Evolutionary conservation across 2,888 invertebrate genomes (phyloP), one percentile per base, ranked within the genome.

Genomic region (Parelbella ahira): DNA sequence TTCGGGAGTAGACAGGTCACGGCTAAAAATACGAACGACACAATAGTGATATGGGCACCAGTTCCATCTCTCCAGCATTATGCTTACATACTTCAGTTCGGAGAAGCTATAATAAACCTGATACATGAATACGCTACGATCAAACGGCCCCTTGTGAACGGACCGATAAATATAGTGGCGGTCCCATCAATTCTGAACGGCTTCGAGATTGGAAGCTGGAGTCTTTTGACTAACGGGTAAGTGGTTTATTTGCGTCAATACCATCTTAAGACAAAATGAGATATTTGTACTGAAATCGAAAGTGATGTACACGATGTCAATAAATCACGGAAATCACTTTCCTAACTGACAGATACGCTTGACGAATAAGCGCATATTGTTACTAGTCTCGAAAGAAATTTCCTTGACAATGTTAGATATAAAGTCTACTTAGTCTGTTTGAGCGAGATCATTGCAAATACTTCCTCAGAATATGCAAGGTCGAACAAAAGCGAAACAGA

Each of bases 131-230:
- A 82, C 45, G 60, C 83, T 1, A 51, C 47, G 4, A 58, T 64
- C 2, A 65, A 71, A 6, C 60, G 73, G 2, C 63, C 74, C 2
- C 46, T 86, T 9, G 59, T 76, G 19, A 61, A 68, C 43, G 80
- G 78, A 2, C 74, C 81, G 1, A 87, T 87, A 20, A 84, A 86
- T 60, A 53, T 87, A 12, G 62, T 83, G 0, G 67, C 80, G 0
- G 72, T 84, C 1, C 86, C 86, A 0, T 51, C 56, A 1, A 52
- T 62, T 4, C 47, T 84, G 39, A 62, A 69, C 49, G 75, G 78
- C 1, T 86, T 80, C 54, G 84, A 84, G 48, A 60, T 75, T 30
- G 73, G 69, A 1, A 81, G 82, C 45, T 86, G 84, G 84, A 82
- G 77, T 63, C 60, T 84, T 28, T 56, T 83, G 24, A 80, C 80